These are phyloP conservation scores for Panulirus ornatus DNA, from an alignment of 1,140 invertebrate genomes.

Conservation along the genomic window DNA sequence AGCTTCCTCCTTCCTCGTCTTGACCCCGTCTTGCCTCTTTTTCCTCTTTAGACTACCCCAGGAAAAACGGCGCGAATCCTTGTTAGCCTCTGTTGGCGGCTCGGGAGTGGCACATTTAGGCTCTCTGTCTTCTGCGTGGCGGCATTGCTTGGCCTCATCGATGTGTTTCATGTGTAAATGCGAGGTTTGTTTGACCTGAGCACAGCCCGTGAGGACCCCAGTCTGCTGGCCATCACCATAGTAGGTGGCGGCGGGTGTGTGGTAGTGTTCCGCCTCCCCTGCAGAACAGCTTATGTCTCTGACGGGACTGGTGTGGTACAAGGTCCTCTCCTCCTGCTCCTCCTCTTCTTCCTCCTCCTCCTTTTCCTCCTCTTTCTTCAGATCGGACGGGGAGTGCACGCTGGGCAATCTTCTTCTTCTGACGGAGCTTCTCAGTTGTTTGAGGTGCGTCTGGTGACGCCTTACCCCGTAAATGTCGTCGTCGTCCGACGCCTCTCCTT, in stretches of 20 bases:
- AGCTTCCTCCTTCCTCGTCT: background rate
- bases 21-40: constrained; percentile 5
- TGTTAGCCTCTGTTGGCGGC: constrained; percentile 1
- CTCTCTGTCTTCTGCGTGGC: background rate
- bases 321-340: no score
- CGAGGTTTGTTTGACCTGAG: background rate
- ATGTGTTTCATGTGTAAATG: constrained; percentile 13
- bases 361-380: background rate
- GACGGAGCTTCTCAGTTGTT: background rate
- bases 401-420: constrained; percentile 32
- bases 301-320: no score
- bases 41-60: constrained; percentile 39
- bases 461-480: background rate
- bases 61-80: constrained; percentile 22
- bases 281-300: no score
- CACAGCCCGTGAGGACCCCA: constrained; percentile 11
- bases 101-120: background rate
- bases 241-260: no score
- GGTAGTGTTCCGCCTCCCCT: no score
- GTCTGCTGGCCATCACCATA: no score
- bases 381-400: constrained; percentile 14
- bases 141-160: constrained; percentile 23
- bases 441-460: background rate
- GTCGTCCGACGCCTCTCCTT: background rate
- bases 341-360: no score